Evolutionary conservation across 2,888 invertebrate genomes (phyloP).

Genomic region (Drosophila gaucha): DNA sequence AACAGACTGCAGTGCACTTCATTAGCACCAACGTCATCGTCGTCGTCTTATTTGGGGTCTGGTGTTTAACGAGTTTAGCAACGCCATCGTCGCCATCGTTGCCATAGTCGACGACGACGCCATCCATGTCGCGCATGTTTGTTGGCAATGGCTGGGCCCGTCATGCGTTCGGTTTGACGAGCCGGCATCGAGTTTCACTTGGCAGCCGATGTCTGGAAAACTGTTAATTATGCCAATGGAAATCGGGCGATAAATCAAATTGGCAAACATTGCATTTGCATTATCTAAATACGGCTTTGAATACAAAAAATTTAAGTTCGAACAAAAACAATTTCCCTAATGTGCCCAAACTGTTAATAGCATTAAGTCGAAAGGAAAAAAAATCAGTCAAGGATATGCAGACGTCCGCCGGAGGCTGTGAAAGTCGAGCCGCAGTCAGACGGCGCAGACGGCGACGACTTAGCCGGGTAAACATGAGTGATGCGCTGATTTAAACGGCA

Average conservation of each 20-base stretch:
- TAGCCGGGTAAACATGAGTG: slow-evolving; percentile 77
- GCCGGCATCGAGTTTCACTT: slow-evolving; percentile 49
- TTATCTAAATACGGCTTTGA: slow-evolving; percentile 54
- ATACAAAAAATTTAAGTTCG: slow-evolving; percentile 64
- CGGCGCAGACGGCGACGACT: slow-evolving; percentile 36
- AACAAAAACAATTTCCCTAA: slow-evolving; percentile 74
- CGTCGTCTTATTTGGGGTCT: slow-evolving; percentile 46
- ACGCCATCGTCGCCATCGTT: slow-evolving; percentile 34
- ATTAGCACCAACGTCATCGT: slow-evolving; percentile 67
- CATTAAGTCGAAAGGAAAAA: slow-evolving; percentile 50
- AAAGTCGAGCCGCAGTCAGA: slow-evolving; percentile 57
- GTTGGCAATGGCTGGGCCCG: slow-evolving; percentile 7
- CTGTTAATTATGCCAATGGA: slow-evolving; percentile 65
- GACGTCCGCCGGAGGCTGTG: slow-evolving; percentile 41
- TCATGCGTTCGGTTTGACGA: slow-evolving; percentile 24
- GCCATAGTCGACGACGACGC: slow-evolving; percentile 25
- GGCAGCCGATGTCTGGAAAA: slow-evolving; percentile 41
- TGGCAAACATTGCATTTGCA: slow-evolving; percentile 63
- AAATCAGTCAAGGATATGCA: slow-evolving; percentile 58
- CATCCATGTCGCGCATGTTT: slow-evolving; percentile 16
- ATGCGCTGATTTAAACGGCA: slow-evolving; percentile 84
- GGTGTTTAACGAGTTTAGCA: slow-evolving; percentile 53
- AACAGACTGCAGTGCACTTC: slow-evolving; percentile 63
- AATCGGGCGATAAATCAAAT: slow-evolving; percentile 65
- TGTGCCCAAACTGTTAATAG: slow-evolving; percentile 77